Conservation (phyloP, 2,113 vertebrate species). For the Pimephales promelas region DNA sequence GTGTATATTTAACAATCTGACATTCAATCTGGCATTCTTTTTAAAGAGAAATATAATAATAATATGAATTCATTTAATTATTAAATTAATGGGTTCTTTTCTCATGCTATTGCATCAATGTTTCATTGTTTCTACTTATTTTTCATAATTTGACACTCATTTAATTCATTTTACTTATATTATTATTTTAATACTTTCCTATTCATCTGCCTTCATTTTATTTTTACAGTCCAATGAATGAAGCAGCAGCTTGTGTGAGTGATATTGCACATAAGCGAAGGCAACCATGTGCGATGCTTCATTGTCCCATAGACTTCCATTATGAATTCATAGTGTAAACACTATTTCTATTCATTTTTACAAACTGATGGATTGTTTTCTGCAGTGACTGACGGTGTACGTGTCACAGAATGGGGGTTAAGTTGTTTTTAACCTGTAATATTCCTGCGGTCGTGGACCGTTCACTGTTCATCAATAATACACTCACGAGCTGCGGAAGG, state of each 20-base stretch:
- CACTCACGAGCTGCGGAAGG: constrained; percentile 3
- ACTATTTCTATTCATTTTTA: not conserved
- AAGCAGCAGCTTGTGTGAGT: not conserved
- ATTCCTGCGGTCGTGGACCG: not conserved
- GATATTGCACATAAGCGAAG: not conserved
- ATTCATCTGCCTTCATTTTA: not conserved
- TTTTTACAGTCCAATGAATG: not conserved
- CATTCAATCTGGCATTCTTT: too few relatives aligned
- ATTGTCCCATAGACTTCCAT: not conserved
- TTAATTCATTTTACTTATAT: not conserved
- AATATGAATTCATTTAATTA: not conserved
- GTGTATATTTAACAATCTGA: not conserved
- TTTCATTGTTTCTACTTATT: not conserved
- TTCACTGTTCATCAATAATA: constrained; percentile 24
- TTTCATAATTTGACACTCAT: not conserved
- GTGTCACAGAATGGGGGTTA: not conserved
- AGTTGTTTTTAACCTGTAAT: constrained; percentile 25
- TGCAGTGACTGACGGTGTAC: not conserved
- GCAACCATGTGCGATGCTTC: not conserved
- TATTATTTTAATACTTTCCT: not conserved
- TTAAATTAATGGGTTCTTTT: too few relatives aligned
- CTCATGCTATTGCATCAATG: not conserved
- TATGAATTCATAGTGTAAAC: not conserved
- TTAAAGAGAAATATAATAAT: not conserved
- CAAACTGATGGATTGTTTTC: not conserved